Base-by-base conservation (phyloP, 2,888 invertebrate species). In the Drosophila anomelani region DNA sequence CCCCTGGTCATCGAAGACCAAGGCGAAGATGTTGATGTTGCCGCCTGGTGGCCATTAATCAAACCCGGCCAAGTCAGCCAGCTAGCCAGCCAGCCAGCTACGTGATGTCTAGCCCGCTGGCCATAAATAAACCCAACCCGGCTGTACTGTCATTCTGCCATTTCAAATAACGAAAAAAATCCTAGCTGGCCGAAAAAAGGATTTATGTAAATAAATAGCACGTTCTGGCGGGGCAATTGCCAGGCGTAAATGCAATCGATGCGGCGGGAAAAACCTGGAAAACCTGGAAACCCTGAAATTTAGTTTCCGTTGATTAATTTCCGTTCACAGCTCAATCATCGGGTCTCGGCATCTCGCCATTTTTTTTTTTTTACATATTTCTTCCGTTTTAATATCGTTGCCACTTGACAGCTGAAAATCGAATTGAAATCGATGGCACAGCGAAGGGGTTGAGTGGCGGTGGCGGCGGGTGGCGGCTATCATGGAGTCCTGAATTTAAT, bases 281-380 rank as follows among this genome's bases (percentile, higher is more conserved):
- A 51, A 20, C 55, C 68, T 73, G 59, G 39, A 38, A 60, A 51
- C 55, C 68, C 63, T 57, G 76, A 74, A 79, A 89, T 85, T 83
- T 77, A 78, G 86, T 89, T 89, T 88, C 90, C 86, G 86, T 83
- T 80, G 81, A 88, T 87, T 87, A 88, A 89, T 87, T 89, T 88
- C 86, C 86, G 80, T 62, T 85, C 80, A 82, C 78, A 79, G 75
- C 79, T 87, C 85, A 85, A 85, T 85, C 85, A 82, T 80, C 76
- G 69, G 69, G 63, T 73, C 46, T 32, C 79, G 47, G 3, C 6
- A 29, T n/a, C 29, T 47, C 1, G 70, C 81, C 71, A 70, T 84
- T 81, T 76, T 75, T 51, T 74, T 51, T 20, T 75, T 51, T 75
- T 51, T 53, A 80, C 78, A 80, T 70, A 83, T 60, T 67, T 51